A percentile compares a stretch with the other conserved stretches of the same genome.
Conservation (phyloP, 2,888 invertebrate species). For the Dione juno region DNA sequence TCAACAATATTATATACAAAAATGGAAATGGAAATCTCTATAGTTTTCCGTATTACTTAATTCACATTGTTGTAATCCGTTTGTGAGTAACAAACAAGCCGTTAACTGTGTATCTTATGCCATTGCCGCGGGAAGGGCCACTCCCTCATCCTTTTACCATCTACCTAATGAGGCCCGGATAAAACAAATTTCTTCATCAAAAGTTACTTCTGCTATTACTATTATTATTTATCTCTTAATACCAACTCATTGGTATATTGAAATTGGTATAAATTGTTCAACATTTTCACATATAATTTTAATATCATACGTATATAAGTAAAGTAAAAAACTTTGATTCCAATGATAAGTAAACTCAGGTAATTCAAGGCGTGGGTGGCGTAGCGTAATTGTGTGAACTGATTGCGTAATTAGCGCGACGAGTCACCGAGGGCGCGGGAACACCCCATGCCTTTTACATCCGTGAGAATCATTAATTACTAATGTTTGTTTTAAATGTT, state of each 20-base stretch:
- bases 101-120: constrained; percentile 53
- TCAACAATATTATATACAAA: background rate
- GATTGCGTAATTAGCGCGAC: constrained; percentile 79
- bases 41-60: constrained; percentile 46
- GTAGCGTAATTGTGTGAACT: constrained; percentile 79
- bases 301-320: background rate
- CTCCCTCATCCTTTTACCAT: constrained; percentile 41
- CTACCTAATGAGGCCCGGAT: constrained; percentile 43
- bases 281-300: no score
- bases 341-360: constrained; percentile 44
- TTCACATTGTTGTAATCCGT: constrained; percentile 59
- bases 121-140: constrained; percentile 50
- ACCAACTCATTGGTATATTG: background rate
- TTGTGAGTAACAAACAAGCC: constrained; percentile 59
- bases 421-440: constrained; percentile 78
- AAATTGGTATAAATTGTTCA: no score
- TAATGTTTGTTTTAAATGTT: constrained; percentile 54
- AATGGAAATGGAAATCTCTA: constrained; percentile 44
- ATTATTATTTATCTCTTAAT: background rate
- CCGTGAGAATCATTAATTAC: constrained; percentile 79
- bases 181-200: constrained; percentile 37
- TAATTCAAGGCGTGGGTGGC: constrained; percentile 41
- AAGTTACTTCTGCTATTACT: background rate
- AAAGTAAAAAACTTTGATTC: constrained; percentile 16
- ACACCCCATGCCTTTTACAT: constrained; percentile 68